Conservation (phyloP, 2,797 vertebrate genomes). For the Phyllotis vaccarum region DNA sequence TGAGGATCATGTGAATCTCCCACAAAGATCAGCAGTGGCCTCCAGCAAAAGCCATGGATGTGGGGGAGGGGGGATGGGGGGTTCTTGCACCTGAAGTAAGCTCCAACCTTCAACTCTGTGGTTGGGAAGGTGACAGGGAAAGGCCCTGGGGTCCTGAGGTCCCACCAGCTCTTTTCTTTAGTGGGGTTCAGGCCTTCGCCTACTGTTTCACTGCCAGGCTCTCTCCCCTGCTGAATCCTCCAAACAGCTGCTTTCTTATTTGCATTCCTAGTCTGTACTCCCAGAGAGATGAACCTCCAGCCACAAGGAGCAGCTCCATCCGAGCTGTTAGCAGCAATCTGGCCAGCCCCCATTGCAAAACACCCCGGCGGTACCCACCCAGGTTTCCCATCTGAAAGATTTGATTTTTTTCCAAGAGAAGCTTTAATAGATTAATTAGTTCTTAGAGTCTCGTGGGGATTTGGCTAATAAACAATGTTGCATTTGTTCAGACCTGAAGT, state of each 20-base stretch:
- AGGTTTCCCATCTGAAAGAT: conserved; percentile 72
- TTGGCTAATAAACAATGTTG: conserved; percentile 78
- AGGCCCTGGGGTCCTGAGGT: neutral
- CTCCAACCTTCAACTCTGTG: neutral
- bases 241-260: neutral
- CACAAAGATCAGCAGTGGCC: neutral
- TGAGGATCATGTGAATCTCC: neutral
- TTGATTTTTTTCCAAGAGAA: conserved; percentile 76
- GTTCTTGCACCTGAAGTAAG: neutral
- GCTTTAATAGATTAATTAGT: conserved; percentile 79
- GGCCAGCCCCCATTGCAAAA: conserved; percentile 63
- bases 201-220: neutral
- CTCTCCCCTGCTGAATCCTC: neutral
- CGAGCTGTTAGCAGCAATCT: conserved; percentile 2
- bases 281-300: neutral
- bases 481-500: conserved; percentile 58
- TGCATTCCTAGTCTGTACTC: neutral
- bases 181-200: neutral
- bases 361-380: conserved; percentile 54
- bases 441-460: conserved; percentile 65
- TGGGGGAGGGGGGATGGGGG: too few relatives aligned
- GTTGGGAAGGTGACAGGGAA: neutral
- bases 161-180: neutral
- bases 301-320: neutral
- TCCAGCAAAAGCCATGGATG: neutral